Percentiles rank a stretch among this genome's conserved stretches.
Evolutionary conservation across 2,113 vertebrate species (phyloP).

Genomic region (Tragulus kanchil): DNA sequence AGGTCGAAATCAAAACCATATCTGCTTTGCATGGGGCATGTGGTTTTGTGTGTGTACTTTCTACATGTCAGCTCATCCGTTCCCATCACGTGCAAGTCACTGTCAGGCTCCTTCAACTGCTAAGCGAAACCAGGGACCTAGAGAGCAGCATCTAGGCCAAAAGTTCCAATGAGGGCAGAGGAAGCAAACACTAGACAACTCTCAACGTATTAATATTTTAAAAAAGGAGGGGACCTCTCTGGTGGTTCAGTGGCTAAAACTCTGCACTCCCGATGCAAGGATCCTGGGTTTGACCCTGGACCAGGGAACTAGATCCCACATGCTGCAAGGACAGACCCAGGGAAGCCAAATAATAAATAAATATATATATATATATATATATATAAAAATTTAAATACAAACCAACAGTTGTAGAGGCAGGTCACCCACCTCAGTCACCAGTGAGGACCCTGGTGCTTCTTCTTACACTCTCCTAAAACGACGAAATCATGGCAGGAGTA

Average conservation of each 20-base stretch:
- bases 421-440: neutral
- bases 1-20: conserved; percentile 89
- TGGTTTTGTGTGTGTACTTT: conserved; percentile 83
- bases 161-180: neutral
- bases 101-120: conserved; percentile 75
- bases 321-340: neutral
- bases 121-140: neutral
- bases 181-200: neutral
- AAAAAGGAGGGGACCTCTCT: neutral
- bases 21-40: conserved; percentile 88
- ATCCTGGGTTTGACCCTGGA: neutral
- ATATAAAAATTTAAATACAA: no score
- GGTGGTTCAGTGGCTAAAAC: neutral
- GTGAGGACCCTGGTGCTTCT: neutral
- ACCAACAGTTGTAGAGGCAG: neutral
- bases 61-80: conserved; percentile 85
- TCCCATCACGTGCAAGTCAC: conserved; percentile 84
- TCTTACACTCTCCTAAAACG: neutral
- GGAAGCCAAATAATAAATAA: neutral
- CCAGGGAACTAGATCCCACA: neutral
- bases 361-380: no score
- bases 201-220: neutral
- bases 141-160: neutral
- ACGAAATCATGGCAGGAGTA: neutral
- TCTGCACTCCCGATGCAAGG: neutral